phyloP scores from a whole-genome alignment of 2,113 vertebrate species.

The Elgaria multicarinata region DNA sequence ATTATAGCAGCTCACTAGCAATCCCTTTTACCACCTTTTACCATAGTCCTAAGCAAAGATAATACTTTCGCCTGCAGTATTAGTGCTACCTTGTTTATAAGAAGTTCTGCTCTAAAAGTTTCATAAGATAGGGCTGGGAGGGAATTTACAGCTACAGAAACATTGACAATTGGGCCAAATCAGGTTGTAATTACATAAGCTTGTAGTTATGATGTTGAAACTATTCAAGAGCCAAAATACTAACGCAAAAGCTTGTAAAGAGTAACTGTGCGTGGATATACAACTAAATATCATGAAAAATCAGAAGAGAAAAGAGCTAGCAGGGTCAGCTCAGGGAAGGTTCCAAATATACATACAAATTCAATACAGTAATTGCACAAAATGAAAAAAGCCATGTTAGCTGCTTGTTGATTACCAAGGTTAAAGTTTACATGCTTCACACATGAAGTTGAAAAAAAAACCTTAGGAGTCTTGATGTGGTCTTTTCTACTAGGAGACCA shows the following conservation, averaged over 20 bases:
- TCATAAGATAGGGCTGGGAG: slow-evolving; percentile 62
- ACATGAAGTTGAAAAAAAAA: slow-evolving; percentile 63
- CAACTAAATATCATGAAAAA: slow-evolving; percentile 71
- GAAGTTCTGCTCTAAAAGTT: slow-evolving; percentile 71
- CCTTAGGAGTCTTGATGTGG: slow-evolving; percentile 32
- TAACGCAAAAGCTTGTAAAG: slow-evolving; percentile 60
- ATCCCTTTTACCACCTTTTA: slow-evolving; percentile 58
- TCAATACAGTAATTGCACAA: slow-evolving; percentile 79
- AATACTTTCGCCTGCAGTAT: slow-evolving; percentile 58
- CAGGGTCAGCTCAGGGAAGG: slow-evolving; percentile 67
- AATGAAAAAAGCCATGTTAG: slow-evolving; percentile 69
- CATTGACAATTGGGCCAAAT: slow-evolving; percentile 64
- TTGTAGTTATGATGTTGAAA: slow-evolving; percentile 64
- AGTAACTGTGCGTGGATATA: slow-evolving; percentile 60
- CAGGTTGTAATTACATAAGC: slow-evolving; percentile 47
- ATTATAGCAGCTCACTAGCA: slow-evolving; percentile 63
- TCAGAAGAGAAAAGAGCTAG: slow-evolving; percentile 58
- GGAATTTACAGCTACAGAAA: slow-evolving; percentile 69
- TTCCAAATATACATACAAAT: slow-evolving; percentile 77
- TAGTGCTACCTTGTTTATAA: slow-evolving; percentile 68
- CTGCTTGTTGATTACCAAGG: slow-evolving; percentile 61
- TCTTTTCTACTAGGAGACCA: slow-evolving; percentile 20
- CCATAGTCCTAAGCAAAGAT: slow-evolving; percentile 60
- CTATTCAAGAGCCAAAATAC: slow-evolving; percentile 65
- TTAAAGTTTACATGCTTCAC: slow-evolving; percentile 70